phyloP scores from a whole-genome alignment of 2,113 vertebrate genomes.

The Oncorhynchus tshawytscha region DNA sequence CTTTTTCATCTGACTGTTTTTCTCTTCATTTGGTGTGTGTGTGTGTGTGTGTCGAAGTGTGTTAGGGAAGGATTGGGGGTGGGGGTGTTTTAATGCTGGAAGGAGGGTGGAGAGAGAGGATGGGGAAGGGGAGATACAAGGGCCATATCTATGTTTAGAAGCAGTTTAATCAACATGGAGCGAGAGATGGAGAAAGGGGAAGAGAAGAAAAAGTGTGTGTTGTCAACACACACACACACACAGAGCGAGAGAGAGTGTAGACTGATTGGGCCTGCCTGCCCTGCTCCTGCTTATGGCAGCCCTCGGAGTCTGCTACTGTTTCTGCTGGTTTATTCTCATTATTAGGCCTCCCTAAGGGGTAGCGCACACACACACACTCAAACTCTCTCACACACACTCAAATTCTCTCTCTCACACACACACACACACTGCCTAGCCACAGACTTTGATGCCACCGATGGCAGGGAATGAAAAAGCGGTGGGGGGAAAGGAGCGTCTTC shows the following conservation, averaged over 20 bases:
- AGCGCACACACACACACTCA: slow-evolving; percentile 1
- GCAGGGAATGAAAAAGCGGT: slow-evolving; percentile 27
- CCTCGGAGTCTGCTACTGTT: neutral
- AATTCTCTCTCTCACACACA: neutral
- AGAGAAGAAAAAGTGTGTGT: slow-evolving; percentile 9
- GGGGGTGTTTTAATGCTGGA: neutral
- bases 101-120: neutral
- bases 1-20: slow-evolving; percentile 16
- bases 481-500: slow-evolving; percentile 68
- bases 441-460: slow-evolving; percentile 76
- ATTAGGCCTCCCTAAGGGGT: slow-evolving; percentile 54
- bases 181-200: slow-evolving; percentile 32
- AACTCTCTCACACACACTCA: neutral
- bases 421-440: neutral
- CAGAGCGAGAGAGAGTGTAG: slow-evolving; percentile 3
- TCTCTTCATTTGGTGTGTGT: slow-evolving; percentile 2
- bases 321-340: slow-evolving; percentile 44
- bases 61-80: neutral
- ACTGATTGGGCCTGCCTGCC: slow-evolving; percentile 26
- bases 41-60: slow-evolving; percentile 1
- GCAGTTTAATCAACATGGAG: slow-evolving; percentile 35
- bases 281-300: slow-evolving; percentile 6
- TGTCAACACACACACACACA: neutral
- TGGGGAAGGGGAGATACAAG: slow-evolving; percentile 10
- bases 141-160: slow-evolving; percentile 46